Percentiles rank a stretch among this genome's conserved stretches.
Evolutionary conservation across 2,113 vertebrate species (phyloP).

Genomic region (Malaclemys terrapin): DNA sequence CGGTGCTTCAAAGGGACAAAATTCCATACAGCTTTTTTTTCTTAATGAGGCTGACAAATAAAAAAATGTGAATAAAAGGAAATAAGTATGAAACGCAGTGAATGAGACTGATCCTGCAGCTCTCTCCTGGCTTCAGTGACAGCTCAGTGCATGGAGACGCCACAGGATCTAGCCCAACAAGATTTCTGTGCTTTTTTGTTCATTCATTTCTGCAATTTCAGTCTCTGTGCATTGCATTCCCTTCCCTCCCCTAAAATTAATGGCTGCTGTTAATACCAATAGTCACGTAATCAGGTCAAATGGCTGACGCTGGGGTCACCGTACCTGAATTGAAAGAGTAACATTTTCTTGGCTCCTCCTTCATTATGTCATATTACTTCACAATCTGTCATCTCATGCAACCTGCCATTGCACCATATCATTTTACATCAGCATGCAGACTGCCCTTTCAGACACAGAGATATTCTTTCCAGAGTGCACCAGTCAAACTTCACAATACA

Average conservation of each 20-base stretch:
- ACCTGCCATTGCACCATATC: not conserved
- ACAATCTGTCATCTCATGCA: fast-evolving
- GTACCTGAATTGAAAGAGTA: not conserved
- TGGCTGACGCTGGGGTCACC: not conserved
- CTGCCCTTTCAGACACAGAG: fast-evolving
- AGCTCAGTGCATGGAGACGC: not conserved
- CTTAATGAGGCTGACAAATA: not conserved
- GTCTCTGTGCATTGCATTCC: not conserved
- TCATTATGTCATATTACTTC: not conserved
- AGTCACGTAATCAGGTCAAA: not conserved
- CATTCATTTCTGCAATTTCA: not conserved
- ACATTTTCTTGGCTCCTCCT: not conserved
- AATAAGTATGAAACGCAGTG: fast-evolving
- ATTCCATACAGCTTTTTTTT: not conserved
- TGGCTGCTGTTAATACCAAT: no score
- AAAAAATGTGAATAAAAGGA: not conserved
- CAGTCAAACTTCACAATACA: not conserved
- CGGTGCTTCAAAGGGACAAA: not conserved
- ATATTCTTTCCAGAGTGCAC: not conserved
- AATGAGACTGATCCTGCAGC: not conserved
- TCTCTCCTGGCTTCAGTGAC: not conserved
- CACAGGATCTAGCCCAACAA: fast-evolving
- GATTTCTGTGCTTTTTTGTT: not conserved
- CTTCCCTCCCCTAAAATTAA: not conserved
- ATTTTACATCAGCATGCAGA: not conserved